Evolutionary conservation across 2,113 vertebrate genomes (phyloP), one percentile per base, ranked within the genome.

Genomic region (Pomatostomus ruficeps): DNA sequence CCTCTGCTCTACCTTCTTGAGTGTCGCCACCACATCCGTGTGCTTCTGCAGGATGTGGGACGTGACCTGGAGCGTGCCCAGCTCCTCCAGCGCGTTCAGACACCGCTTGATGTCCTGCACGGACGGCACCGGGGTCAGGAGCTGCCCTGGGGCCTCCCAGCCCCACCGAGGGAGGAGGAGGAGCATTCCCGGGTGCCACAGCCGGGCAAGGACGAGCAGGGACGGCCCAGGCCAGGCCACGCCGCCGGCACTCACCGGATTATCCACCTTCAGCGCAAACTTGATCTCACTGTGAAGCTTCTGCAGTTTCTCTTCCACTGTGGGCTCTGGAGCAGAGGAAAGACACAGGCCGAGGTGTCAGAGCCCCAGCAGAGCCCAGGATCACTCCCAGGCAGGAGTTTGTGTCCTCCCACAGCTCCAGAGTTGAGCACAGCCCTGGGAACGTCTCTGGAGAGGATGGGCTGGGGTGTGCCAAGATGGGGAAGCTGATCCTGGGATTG

Each of bases 21-120:
- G 97, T 0, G 99, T 99, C 33, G 99, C 99, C 92, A 99, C 99
- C 74, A 99, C 98, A 2, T 99, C 99, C 0, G 99, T 99, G 85
- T 99, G 99, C 96, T 99, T 99, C 95, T 99, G 99, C 29, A 99
- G 98, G 91, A 99, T 99, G 88, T 99, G 99, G 42, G 99, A 99
- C 43, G 99, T 99, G 96, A 99, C 99, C 49, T 99, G 99, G 35
- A 99, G 97, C 4, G 97, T 98, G 36, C 98, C 98, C 17, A 99
- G 98, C 94, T 99, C 99, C 66, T 98, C 98, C 7, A 99, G 97
- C 0, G 99, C 99, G 17, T 97, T 98, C 93, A 99, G 97, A 95
- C 99, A 99, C 65, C 98, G 97, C 82, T 99, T 98, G 75, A 99
- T 99, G 74, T 99, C 99, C 99, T 99, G 73, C 54, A 65, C 25